phyloP scores from a whole-genome alignment of 2,888 invertebrate genomes.

The Macaria liturata region DNA sequence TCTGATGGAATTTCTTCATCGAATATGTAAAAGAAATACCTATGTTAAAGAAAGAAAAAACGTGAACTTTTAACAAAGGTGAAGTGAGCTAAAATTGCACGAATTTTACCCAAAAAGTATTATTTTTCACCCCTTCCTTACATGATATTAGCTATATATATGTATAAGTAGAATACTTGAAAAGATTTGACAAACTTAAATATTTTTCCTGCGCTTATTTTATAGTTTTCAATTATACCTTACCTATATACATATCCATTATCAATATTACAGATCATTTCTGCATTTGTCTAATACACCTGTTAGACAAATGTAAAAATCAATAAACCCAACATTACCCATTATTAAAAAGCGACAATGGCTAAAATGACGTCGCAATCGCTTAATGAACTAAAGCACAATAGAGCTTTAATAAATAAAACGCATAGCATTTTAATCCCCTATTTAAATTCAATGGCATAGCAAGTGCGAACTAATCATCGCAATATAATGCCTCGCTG shows the following conservation, averaged over 20 bases:
- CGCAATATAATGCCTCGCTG: conserved; percentile 80
- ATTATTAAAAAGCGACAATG: conserved; percentile 46
- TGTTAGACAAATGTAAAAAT: conserved; percentile 2
- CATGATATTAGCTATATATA: too few relatives aligned
- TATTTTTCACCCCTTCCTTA: too few relatives aligned
- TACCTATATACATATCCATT: too few relatives aligned
- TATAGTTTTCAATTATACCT: too few relatives aligned
- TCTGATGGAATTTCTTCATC: conserved; percentile 47
- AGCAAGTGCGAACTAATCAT: conserved; percentile 81
- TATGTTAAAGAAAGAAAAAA: conserved; percentile 42
- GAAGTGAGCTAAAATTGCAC: conserved; percentile 2
- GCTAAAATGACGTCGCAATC: conserved; percentile 61
- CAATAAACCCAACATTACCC: conserved; percentile 36
- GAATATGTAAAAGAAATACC: conserved; percentile 45
- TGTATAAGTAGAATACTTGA: too few relatives aligned
- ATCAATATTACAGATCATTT: too few relatives aligned
- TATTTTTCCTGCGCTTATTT: too few relatives aligned
- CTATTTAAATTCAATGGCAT: conserved; percentile 81
- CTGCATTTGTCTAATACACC: too few relatives aligned
- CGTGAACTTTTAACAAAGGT: conserved; percentile 30
- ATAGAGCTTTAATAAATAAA: conserved; percentile 79
- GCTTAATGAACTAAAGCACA: conserved; percentile 75
- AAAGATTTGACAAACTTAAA: too few relatives aligned
- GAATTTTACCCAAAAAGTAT: too few relatives aligned
- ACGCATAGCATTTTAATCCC: conserved; percentile 75